Base-by-base conservation (phyloP, 2,888 invertebrate genomes). In the Thysanoteuthis rhombus region DNA sequence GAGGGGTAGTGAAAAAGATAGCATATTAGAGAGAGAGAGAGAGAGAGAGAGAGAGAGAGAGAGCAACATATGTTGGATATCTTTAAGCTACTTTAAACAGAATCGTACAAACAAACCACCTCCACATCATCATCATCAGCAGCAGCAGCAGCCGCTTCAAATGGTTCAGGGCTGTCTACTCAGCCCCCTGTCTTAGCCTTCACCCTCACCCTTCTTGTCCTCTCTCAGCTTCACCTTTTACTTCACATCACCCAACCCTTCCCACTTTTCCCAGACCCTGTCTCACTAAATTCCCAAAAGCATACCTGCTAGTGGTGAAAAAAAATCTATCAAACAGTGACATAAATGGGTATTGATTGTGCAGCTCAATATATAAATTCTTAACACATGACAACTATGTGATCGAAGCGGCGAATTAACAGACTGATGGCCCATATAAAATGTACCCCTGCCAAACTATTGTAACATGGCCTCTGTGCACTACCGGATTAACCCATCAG, bases 271-370 rank as follows among this genome's bases (percentile, higher is more conserved):
- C 75, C n/a, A n/a, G n/a, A n/a, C 75, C 75, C 12, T 75, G 75
- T 75, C 75, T 75, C 75, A 75, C n/a, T 75, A 75, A n/a, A 75
- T 75, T 75, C 75, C 75, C 75, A 75, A 75, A 4, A 75, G 75
- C 75, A 75, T 75, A 75, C 75, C 75, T 75, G 75, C n/a, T 75
- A 75, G 75, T 75, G 75, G n/a, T 75, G n/a, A n/a, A 75, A 75
- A 75, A 75, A 75, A 75, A n/a, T 75, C 75, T 75, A 75, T 75
- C 75, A 75, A 75, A 75, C 75, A n/a, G n/a, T 75, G 75, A 75
- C 75, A 75, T n/a, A 75, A n/a, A 75, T 75, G 75, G 75, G n/a
- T 75, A 75, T 75, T 36, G 75, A 75, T 75, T 75, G 75, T 75
- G n/a, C 36, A 75, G 75, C 75, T 75, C 75, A 75, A 75, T 75